These are phyloP conservation scores for Microplitis mediator DNA, from an alignment of 1,140 invertebrate genomes.

Conservation along the genomic window DNA sequence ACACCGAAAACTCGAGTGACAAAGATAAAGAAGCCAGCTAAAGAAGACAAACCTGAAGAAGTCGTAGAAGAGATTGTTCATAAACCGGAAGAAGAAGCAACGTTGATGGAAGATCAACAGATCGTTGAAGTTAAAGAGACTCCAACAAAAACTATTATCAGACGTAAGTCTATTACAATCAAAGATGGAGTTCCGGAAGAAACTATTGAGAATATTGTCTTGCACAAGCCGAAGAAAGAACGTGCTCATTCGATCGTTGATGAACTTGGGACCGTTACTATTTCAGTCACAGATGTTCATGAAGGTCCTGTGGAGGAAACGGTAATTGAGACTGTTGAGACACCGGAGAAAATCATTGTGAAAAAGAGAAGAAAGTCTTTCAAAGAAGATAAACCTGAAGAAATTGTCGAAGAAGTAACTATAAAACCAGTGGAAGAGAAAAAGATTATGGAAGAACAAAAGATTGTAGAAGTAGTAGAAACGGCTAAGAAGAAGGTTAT, in stretches of 20 bases:
- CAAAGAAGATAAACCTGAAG: constrained; percentile 30
- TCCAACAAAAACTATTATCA: constrained; percentile 32
- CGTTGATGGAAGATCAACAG: constrained; percentile 35
- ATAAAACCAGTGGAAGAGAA: constrained; percentile 30
- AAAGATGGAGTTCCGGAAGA: constrained; percentile 34
- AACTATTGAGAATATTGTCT: constrained; percentile 39
- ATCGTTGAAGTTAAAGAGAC: constrained; percentile 36
- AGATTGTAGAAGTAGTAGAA: constrained; percentile 34
- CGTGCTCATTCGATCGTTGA: constrained; percentile 31
- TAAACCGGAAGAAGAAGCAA: constrained; percentile 28
- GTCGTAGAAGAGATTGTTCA: constrained; percentile 32
- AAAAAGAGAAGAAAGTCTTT: constrained; percentile 44
- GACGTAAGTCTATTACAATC: constrained; percentile 34
- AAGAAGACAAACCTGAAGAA: constrained; percentile 26
- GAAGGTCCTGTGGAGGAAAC: constrained; percentile 30
- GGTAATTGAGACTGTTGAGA: constrained; percentile 41
- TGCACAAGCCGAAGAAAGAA: constrained; percentile 36
- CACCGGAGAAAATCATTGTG: constrained; percentile 39
- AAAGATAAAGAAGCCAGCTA: constrained; percentile 41
- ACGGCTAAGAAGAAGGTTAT: constrained; percentile 31
- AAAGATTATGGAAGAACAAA: constrained; percentile 34
- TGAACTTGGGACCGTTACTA: constrained; percentile 18
- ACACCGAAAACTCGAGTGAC: neutral
- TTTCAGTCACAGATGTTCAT: constrained; percentile 27
- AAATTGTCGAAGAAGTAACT: constrained; percentile 34